Evolutionary conservation across 1,140 invertebrate species (phyloP), one percentile per base, ranked within the genome.

Genomic region (Lepidurus arcticus): DNA sequence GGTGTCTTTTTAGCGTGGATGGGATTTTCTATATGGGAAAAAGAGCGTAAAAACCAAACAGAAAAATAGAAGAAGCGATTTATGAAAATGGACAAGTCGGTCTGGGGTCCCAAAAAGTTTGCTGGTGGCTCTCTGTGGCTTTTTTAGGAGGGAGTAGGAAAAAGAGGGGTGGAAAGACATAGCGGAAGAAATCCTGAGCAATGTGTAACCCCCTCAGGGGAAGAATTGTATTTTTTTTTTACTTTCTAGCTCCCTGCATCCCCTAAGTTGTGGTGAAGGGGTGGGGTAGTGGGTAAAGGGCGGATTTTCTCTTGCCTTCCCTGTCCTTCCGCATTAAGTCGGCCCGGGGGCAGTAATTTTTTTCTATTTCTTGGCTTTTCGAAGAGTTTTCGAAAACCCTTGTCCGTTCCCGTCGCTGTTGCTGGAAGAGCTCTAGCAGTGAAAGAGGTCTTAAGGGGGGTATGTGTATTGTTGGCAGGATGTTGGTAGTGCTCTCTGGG

Each of bases 401-500:
- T 65, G 53, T 65, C 53, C 53, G 53, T 4, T 3, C 53, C 13
- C 21, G 13, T 21, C 53, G 53, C 21, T 21, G 53, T 65, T 65
- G 53, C 53, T 65, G n/a, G 16, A 65, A 65, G 34, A 21, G 53
- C 53, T 7, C 16, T 65, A 13, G 53, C 53, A 65, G 16, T 21
- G 53, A 65, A 65, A 65, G 53, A 65, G 53, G 53, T 65, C 53
- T 65, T 65, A 65, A 65, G 21, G 53, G 53, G 53, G 53, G 21
- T 21, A 21, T 65, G 53, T 65, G 53, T 65, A 65, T 65, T 65
- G 53, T 65, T 65, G 53, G 53, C 53, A 65, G 53, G 53, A 65
- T 65, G 53, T 65, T 65, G 53, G 53, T 65, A 65, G 10, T 65
- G 53, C 53, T 65, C 53, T 65, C 53, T 9, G 53, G 53, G 53